These are phyloP conservation scores for Caenorhabditis wallacei DNA, from an alignment of 2,888 invertebrate species.

Conservation along the genomic window DNA sequence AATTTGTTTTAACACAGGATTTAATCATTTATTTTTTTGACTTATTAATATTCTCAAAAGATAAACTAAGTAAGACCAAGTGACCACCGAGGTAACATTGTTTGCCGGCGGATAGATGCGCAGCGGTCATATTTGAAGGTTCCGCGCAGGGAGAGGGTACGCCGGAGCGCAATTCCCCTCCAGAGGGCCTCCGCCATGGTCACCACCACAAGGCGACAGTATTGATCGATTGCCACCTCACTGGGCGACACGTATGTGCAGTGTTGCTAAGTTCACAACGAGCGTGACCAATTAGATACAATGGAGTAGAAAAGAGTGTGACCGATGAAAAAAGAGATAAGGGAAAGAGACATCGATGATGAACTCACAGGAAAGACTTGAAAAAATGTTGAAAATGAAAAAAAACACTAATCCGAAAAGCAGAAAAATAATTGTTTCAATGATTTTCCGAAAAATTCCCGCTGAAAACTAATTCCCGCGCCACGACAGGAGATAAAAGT, in stretches of 20 bases:
- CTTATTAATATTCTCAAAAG: not conserved
- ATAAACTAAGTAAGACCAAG: no score
- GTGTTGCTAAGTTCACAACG: not conserved
- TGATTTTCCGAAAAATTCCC: not conserved
- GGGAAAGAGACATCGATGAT: no score
- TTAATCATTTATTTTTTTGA: no score
- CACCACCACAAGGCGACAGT: not conserved
- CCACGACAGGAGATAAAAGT: not conserved
- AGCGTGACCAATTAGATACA: not conserved
- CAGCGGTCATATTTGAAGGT: slow-evolving; percentile 36
- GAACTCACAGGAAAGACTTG: not conserved
- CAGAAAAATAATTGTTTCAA: not conserved
- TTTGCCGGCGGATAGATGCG: not conserved
- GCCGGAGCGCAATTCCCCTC: slow-evolving; percentile 26
- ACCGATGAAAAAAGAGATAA: no score
- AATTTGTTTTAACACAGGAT: no score
- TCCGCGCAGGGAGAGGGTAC: slow-evolving; percentile 29
- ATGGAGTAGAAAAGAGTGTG: no score
- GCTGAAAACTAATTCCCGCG: not conserved
- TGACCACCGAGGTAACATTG: no score
- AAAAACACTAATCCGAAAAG: not conserved
- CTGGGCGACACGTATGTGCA: not conserved
- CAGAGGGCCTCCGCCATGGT: no score
- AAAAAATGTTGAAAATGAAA: not conserved
- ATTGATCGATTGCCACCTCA: slow-evolving; percentile 23